Evolutionary conservation across 2,888 invertebrate genomes (phyloP).

Genomic region (Polydesmus complanatus): DNA sequence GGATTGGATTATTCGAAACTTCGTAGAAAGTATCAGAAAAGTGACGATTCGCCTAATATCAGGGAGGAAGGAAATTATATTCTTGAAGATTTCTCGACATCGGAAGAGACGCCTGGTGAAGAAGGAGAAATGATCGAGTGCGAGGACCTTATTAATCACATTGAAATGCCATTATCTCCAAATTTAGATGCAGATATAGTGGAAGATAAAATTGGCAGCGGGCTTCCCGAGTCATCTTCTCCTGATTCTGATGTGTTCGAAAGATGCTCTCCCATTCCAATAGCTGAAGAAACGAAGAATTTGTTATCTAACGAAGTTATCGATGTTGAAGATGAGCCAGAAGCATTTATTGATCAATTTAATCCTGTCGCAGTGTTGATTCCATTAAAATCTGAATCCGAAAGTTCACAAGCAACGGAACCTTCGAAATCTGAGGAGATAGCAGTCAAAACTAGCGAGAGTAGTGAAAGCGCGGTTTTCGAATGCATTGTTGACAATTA

Average conservation of each 20-base stretch:
- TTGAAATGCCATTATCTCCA: background rate
- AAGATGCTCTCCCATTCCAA: background rate
- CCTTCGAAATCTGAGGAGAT: background rate
- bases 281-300: background rate
- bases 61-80: conserved; percentile 17
- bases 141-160: background rate
- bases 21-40: conserved; percentile 27
- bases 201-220: background rate
- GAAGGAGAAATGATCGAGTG: background rate
- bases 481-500: too few species aligned
- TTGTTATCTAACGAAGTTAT: background rate
- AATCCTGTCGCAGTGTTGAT: background rate
- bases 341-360: background rate
- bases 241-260: conserved; percentile 13
- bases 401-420: background rate
- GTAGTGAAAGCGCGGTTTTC: background rate
- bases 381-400: background rate
- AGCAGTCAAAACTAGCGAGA: background rate
- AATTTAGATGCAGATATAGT: background rate
- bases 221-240: conserved; percentile 7
- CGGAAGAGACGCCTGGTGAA: background rate
- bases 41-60: background rate
- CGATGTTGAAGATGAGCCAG: background rate
- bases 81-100: background rate
- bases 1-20: conserved; percentile 23